Percentiles rank a stretch among this genome's conserved stretches.
phyloP scores from a whole-genome alignment of 1,140 invertebrate genomes.

The Littorina saxatilis region DNA sequence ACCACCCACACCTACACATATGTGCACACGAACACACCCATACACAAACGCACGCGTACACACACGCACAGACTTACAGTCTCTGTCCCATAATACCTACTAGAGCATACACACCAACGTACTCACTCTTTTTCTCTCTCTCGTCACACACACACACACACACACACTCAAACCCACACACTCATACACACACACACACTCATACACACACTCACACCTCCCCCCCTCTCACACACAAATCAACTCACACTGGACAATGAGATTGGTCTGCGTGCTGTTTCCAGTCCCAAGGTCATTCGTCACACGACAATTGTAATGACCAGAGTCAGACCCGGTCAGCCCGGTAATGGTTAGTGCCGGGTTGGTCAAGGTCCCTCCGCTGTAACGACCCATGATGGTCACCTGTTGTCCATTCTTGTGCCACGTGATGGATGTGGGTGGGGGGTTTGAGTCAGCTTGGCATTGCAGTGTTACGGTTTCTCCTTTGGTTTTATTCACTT shows the following conservation, averaged over 20 bases:
- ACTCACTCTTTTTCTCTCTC: background rate
- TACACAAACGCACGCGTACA: background rate
- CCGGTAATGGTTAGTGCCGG: background rate
- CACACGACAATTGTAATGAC: background rate
- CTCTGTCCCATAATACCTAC: too few relatives aligned
- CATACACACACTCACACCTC: too few relatives aligned
- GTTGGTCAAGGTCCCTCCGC: background rate
- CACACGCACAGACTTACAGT: background rate
- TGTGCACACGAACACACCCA: background rate
- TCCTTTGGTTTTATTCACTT: background rate
- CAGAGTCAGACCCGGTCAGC: background rate
- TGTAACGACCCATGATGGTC: background rate
- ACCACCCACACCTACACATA: background rate
- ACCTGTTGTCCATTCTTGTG: background rate
- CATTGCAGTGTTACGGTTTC: slow-evolving; percentile 2
- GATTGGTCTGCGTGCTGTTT: background rate
- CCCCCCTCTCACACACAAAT: too few relatives aligned
- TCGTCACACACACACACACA: background rate
- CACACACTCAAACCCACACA: too few relatives aligned
- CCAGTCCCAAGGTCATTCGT: background rate
- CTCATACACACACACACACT: too few relatives aligned
- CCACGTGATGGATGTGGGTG: background rate
- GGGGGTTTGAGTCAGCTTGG: background rate
- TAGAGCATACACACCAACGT: background rate
- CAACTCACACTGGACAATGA: slow-evolving; percentile 17